These are phyloP conservation scores for Drosophila gunungcola DNA, from an alignment of 1,140 invertebrate species.

Conservation along the genomic window DNA sequence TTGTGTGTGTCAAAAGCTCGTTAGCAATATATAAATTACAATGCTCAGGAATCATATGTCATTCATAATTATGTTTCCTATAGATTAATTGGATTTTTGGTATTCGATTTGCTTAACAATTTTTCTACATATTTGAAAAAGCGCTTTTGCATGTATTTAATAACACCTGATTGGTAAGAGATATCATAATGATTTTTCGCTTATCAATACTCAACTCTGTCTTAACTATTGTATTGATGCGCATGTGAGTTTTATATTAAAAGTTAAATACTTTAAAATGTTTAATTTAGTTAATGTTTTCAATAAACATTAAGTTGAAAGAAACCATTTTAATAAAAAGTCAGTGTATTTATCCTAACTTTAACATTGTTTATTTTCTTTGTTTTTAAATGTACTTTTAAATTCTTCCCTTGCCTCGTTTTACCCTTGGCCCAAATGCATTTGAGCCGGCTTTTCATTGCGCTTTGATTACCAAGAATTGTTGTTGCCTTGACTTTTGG, in stretches of 20 bases:
- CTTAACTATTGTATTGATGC: too few relatives aligned
- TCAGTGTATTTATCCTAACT: background rate
- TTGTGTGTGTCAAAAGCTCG: slow-evolving; percentile 1
- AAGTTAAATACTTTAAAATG: too few relatives aligned
- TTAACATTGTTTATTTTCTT: background rate
- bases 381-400: background rate
- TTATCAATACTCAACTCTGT: too few relatives aligned
- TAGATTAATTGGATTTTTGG: too few relatives aligned
- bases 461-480: slow-evolving; percentile 59
- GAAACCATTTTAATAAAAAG: background rate
- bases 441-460: slow-evolving; percentile 49
- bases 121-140: too few relatives aligned
- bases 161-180: too few relatives aligned
- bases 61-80: too few relatives aligned
- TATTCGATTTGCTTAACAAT: too few relatives aligned
- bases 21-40: slow-evolving; percentile 14
- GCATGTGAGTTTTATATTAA: too few relatives aligned
- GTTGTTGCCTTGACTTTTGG: slow-evolving; percentile 57
- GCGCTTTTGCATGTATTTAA: too few relatives aligned
- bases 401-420: background rate
- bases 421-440: slow-evolving; percentile 29
- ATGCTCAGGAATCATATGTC: background rate
- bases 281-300: background rate
- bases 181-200: too few relatives aligned
- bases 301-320: too few relatives aligned